Evolutionary conservation across 2,797 vertebrate genomes (phyloP), one percentile per base, ranked within the genome.

Genomic region (Characodon lateralis): DNA sequence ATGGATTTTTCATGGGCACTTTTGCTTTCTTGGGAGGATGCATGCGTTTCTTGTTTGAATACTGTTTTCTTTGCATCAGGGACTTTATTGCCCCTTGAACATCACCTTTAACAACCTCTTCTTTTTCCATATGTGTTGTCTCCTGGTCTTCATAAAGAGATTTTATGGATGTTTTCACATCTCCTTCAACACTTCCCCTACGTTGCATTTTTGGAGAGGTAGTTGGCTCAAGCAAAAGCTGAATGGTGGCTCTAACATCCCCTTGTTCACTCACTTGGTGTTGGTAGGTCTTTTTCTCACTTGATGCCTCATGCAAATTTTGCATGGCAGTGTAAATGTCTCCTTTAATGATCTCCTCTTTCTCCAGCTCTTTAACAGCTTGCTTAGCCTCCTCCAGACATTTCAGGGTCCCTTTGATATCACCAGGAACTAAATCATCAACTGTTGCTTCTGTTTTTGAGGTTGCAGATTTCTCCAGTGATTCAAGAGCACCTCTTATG

Each of bases 341-440:
- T 43, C 96, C 94, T 93, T 89, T 95, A 71, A 95, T 87, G 51
- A 95, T 85, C 78, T 94, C 90, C 79, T 95, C 95, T 87, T 95
- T 97, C 69, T 95, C 94, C 7, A 96, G 78, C 72, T 95, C 94
- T 90, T 96, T 97, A 72, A 97, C 93, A 72, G 92, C 88, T 78
- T 95, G 92, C 72, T 94, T 96, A 7, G 95, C 95, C 86, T 97
- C 95, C 93, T 97, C 94, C 79, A 98, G 94, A 80, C 94, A 96
- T 89, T 89, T 96, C 77, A 98, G 89, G 18, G 97, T 96, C n/a
- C 94, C 95, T 90, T 95, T 96, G 85, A 98, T 94, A 81, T 98
- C 96, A 71, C 96, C 95, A 75, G 89, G 89, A 58, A 97, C 94
- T 84, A 98, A 91, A 84, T 97, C 96, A 46, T 96, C 96, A 83